Percentiles rank a stretch among this genome's conserved stretches.
Conservation (phyloP, 2,113 vertebrate genomes). For the Dipodomys ordii region DNA sequence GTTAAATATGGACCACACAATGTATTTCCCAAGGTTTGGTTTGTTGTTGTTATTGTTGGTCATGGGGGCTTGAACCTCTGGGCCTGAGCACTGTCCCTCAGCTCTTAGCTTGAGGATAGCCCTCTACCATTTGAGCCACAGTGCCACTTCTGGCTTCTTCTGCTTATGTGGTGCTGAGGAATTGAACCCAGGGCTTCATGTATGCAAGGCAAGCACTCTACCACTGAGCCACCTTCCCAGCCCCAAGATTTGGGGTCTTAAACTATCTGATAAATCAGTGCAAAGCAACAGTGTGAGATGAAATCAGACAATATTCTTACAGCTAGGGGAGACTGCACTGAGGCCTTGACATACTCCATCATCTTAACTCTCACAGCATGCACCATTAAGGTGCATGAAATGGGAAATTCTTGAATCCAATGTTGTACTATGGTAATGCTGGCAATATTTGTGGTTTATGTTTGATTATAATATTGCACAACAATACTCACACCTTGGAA, state of each 20-base stretch:
- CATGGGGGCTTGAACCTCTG: no score
- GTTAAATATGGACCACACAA: not conserved
- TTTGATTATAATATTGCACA: not conserved
- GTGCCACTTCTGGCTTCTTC: no score
- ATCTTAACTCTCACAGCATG: not conserved
- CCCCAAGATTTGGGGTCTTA: not conserved
- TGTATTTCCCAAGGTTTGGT: not conserved
- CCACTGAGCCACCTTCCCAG: no score
- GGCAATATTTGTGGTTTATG: not conserved
- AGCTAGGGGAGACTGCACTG: not conserved
- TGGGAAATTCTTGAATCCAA: not conserved
- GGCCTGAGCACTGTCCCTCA: no score
- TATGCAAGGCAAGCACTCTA: no score
- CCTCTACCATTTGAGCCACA: no score
- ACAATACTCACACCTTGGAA: not conserved
- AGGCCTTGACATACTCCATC: fast-evolving
- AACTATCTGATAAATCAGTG: not conserved
- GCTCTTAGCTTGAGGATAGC: no score
- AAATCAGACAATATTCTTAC: not conserved
- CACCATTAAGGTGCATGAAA: not conserved
- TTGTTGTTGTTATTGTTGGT: no score
- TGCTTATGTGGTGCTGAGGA: no score
- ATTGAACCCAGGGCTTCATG: no score
- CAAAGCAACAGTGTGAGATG: not conserved
- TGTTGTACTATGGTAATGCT: not conserved